A percentile compares a stretch with the other conserved stretches of the same genome.
Evolutionary conservation across 2,888 invertebrate species (phyloP).

Genomic region (Acrobasis suavella): DNA sequence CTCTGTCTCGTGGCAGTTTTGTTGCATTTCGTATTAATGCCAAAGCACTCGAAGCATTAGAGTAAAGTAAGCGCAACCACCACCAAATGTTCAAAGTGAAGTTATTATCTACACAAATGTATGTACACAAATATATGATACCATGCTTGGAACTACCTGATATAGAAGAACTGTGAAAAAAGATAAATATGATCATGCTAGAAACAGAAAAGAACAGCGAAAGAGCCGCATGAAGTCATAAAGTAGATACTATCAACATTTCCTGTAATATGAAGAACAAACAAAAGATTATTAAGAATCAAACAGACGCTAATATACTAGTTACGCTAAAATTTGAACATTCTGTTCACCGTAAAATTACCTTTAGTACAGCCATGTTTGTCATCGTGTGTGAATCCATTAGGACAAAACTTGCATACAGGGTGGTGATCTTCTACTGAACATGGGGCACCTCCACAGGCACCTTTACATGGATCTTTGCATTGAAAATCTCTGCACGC

Average conservation of each 20-base stretch:
- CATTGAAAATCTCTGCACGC: slow-evolving; percentile 95
- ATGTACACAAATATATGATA: slow-evolving; percentile 63
- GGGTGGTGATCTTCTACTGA: slow-evolving; percentile 97
- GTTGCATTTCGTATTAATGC: slow-evolving; percentile 65
- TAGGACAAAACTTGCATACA: slow-evolving; percentile 97
- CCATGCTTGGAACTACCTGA: slow-evolving; percentile 76
- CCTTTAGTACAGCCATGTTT: slow-evolving; percentile 98
- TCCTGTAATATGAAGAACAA: slow-evolving; percentile 82
- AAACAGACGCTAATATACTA: slow-evolving; percentile 70
- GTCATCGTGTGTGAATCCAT: slow-evolving; percentile 95
- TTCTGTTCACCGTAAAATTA: slow-evolving; percentile 82
- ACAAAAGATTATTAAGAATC: slow-evolving; percentile 75
- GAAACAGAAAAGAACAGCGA: slow-evolving; percentile 71
- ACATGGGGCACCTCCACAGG: slow-evolving; percentile 95
- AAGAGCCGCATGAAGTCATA: slow-evolving; percentile 76
- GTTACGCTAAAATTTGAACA: slow-evolving; percentile 55
- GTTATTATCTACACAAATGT: slow-evolving; percentile 57
- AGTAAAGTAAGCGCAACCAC: slow-evolving; percentile 54
- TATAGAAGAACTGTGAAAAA: slow-evolving; percentile 76
- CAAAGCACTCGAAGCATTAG: slow-evolving; percentile 66
- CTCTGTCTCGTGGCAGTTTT: slow-evolving; percentile 80
- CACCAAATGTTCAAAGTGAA: slow-evolving; percentile 62
- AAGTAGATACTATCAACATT: slow-evolving; percentile 76
- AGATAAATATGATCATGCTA: slow-evolving; percentile 74
- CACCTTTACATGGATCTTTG: slow-evolving; percentile 93